Base-by-base conservation (phyloP, 23 tunicate genomes). In the Corella eumyota region DNA sequence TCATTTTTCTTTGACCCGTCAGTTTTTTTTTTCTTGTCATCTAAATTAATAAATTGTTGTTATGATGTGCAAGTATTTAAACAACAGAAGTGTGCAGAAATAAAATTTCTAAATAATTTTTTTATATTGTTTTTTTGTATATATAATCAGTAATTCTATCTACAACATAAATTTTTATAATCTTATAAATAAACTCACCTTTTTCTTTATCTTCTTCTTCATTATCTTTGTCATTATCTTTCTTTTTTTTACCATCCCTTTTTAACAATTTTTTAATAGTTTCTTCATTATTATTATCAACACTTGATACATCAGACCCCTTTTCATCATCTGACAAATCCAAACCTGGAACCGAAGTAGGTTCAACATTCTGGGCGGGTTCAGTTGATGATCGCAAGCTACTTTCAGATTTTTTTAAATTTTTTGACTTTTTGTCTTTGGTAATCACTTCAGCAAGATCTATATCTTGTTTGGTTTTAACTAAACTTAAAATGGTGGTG, bases 401-500 rank as follows among this genome's bases (percentile, higher is more conserved):
- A n/a, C n/a, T 36, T 52, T 29, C 2, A 5, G 24, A 4, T 50
- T 50, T 19, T 20, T 21, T 62, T 50, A 11, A 36, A 23, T 28
- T 62, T 53, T 54, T 19, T 36, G 34, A 63, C 59, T 6, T 45
- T 45, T 5, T 35, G 32, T 74, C 62, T 47, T 45, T 52, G 29
- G 56, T 62, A 11, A 84, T 45, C 17, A 64, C 76, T 17, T 58
- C 31, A 1, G 94, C 65, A 31, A 84, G 36, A 45, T 84, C 83
- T 24, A 84, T 76, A 24, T 84, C 94, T 32, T 84, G 76, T 23
- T 78, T 67, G 17, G 73, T 79, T 79, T 88, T 79, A 4, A 88
- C 96, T 48, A 88, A 36, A 56, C 56, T 69, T 0, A 88, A 48
- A 27, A 88, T 88, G 5, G 81, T 79, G 62, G 68, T 88, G 7